These are phyloP conservation scores for Novumbra hubbsi DNA, from an alignment of 2,797 vertebrate species.

Conservation along the genomic window DNA sequence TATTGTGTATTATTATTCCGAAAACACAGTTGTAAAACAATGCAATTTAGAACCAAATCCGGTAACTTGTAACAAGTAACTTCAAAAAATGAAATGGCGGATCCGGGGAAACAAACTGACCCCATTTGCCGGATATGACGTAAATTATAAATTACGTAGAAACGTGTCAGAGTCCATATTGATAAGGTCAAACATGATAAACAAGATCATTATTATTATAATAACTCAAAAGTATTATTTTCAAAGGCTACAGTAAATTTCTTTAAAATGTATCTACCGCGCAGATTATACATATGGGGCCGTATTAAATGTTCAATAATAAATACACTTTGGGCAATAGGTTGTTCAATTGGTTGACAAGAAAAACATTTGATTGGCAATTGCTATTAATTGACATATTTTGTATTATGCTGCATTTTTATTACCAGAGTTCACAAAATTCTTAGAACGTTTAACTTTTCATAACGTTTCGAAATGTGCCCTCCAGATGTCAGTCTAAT, in stretches of 20 bases:
- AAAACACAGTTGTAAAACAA: constrained; percentile 17
- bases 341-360: too few relatives aligned
- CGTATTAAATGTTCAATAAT: not conserved
- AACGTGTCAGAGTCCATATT: constrained; percentile 8
- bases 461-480: constrained; percentile 9
- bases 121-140: not conserved
- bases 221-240: not conserved
- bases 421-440: too few relatives aligned
- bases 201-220: not conserved
- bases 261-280: not conserved
- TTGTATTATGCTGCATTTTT: too few relatives aligned
- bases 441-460: not conserved
- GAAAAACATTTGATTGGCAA: too few relatives aligned
- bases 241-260: not conserved
- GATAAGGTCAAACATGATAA: constrained; percentile 5
- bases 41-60: constrained; percentile 49
- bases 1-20: not conserved
- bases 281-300: not conserved
- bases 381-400: too few relatives aligned
- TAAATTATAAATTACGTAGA: not conserved
- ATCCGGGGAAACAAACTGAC: constrained; percentile 76
- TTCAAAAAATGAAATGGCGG: constrained; percentile 85
- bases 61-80: constrained; percentile 74
- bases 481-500: constrained; percentile 55
- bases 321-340: not conserved